Evolutionary conservation across 64 coral and sea anemone genomes (phyloP), one percentile per base, ranked within the genome.

Genomic region (Actinia equina): DNA sequence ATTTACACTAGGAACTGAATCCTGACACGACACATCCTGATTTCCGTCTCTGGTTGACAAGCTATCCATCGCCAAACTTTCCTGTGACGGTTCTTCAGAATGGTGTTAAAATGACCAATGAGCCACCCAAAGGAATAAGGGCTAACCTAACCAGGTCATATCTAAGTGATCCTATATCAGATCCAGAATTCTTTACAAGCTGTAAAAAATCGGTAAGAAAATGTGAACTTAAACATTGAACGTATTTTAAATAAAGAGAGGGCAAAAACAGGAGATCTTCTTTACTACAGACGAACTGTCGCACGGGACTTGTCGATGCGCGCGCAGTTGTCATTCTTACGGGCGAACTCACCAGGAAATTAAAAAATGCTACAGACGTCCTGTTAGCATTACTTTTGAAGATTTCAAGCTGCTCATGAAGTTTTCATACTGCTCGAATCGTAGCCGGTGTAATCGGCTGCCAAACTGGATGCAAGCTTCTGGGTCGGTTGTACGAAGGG

Each of bases 91-190:
- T 98, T 17, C 91, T 98, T 58, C 96, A 98, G 82, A 98, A 98
- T 89, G 96, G 96, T 52, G 96, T 98, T n/a, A 98, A 98, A 80
- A 98, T 98, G 96, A 98, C 96, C 2, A 98, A 98, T 46, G 96
- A 98, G 53, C 96, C 96, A 41, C 96, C 96, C 2, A 98, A 98
- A 84, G 96, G 96, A 30, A 79, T 98, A 57, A 87, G 89, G 20
- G 93, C 96, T n/a, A 98, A 98, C 61, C 79, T 98, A 51, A 90
- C 78, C 18, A 89, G 96, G 19, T 98, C 96, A 6, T 98, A 98
- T 67, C 80, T 98, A 42, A 90, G 93, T 70, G 96, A 98, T 55
- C 96, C 96, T 20, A 98, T 98, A 85, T 98, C 96, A 20, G 96
- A 98, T 46, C 93, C 93, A 14, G 96, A 98, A 85, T 98, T 98